Base-by-base conservation (phyloP, 2,113 vertebrate genomes). In the Taxidea taxus region DNA sequence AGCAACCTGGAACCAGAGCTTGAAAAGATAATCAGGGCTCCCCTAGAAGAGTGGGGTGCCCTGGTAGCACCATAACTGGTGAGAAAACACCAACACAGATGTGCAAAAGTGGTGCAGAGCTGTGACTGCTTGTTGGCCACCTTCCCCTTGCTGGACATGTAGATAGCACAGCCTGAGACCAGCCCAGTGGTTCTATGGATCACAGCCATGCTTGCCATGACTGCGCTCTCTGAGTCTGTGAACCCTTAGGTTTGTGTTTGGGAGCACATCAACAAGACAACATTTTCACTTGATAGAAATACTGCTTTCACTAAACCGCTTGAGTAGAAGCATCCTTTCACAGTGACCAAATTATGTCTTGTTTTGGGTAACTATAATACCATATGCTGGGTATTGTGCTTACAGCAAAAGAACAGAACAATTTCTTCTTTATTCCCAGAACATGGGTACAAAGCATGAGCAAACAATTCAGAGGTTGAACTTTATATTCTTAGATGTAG, bases 391-490 rank as follows among this genome's bases (percentile, higher is more conserved):
- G 16, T 74, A 21, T 83, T 91, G 27, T 81, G 37, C 54, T 89
- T 39, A 39, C n/a, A 54, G 47, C 7, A 62, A 93, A 77, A 77
- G 16, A 62, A 72, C n/a, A 82, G 39, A 60, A 82, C 51, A 72
- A 51, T 90, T 90, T 87, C n/a, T 91, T 91, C n/a, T 72, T 85
- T 80, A 51, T 87, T 83, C 68, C 39, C 47, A 89, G 86, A 95
- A 78, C 44, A 66, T 51, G 91, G 16, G 5, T 56, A 77, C 34
- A 93, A 86, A 84, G 14, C 34, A 51, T 78, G 96, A 96, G 18
- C 78, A 96, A 87, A 91, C 3, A 91, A 80, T 89, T 89, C 44
- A 78, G 54, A 47, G 47, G 6, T 21, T 78, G 47, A 72, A 77
- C 89, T 96, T 90, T 77, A 47, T 42, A 77, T 84, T 80, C 37